phyloP scores from a whole-genome alignment of 2,113 vertebrate species.

The Poecile atricapillus region DNA sequence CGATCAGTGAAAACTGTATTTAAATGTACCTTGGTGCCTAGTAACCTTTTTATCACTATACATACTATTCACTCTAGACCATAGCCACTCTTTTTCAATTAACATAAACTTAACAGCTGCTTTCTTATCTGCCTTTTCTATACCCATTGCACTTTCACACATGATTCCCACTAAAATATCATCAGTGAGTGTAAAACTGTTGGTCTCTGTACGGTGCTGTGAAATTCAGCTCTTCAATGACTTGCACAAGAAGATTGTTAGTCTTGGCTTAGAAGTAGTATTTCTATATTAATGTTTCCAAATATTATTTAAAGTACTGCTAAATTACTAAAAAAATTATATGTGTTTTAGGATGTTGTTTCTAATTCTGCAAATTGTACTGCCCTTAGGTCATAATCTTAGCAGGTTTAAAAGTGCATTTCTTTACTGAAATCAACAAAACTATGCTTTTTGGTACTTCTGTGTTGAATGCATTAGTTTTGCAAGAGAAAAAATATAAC shows the following conservation, averaged over 20 bases:
- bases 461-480: neutral
- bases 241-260: neutral
- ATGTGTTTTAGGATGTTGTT: neutral
- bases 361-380: neutral
- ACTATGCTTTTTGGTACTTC: neutral
- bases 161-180: slow-evolving; percentile 32
- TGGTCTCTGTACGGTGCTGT: neutral
- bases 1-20: neutral
- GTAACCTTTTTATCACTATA: slow-evolving; percentile 32
- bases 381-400: neutral
- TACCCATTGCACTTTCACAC: slow-evolving; percentile 77
- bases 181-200: neutral
- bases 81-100: slow-evolving; percentile 62
- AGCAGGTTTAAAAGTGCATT: neutral
- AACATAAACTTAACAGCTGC: slow-evolving; percentile 63
- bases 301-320: neutral
- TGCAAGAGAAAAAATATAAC: neutral
- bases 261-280: neutral
- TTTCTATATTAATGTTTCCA: neutral
- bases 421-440: neutral
- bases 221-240: neutral
- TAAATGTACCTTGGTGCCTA: neutral
- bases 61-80: slow-evolving; percentile 38
- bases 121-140: slow-evolving; percentile 68
- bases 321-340: neutral